Conservation (phyloP, 2,888 invertebrate genomes). For the Leptopilina syphax region DNA sequence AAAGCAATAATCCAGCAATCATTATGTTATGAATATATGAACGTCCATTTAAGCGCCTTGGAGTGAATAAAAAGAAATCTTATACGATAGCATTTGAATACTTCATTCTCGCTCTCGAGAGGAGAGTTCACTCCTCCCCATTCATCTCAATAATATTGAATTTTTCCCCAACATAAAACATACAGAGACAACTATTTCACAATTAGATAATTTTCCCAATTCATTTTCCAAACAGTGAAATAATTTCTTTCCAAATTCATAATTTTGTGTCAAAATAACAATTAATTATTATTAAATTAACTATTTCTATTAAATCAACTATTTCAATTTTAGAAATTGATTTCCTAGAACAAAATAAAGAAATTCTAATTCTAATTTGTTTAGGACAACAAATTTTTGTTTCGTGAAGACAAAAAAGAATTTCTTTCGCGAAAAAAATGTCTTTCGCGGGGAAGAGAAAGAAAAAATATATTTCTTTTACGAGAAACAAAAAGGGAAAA, state of each 20-base stretch:
- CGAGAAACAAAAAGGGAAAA: neutral
- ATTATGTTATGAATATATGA: conserved; percentile 10
- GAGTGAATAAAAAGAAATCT: neutral
- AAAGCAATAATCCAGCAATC: conserved; percentile 12
- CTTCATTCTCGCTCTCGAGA: conserved; percentile 4
- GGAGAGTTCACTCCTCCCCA: conserved; percentile 5
- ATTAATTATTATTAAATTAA: no score
- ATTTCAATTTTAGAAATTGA: no score
- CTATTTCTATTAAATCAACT: no score
- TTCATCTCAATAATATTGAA: neutral
- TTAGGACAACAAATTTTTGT: no score
- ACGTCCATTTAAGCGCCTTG: conserved; percentile 3
- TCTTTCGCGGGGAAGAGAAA: neutral
- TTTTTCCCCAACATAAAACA: neutral
- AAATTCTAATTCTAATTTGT: no score
- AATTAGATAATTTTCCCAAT: neutral
- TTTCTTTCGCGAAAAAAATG: no score
- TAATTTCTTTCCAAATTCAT: neutral
- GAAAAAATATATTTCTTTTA: neutral
- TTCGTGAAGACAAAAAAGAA: no score
- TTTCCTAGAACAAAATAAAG: no score
- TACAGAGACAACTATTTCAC: neutral
- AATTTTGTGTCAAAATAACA: no score
- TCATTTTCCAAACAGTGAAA: neutral
- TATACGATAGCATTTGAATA: conserved; percentile 21